Base-by-base conservation (phyloP, 2,113 vertebrate species). In the Anser brachyrhynchus region DNA sequence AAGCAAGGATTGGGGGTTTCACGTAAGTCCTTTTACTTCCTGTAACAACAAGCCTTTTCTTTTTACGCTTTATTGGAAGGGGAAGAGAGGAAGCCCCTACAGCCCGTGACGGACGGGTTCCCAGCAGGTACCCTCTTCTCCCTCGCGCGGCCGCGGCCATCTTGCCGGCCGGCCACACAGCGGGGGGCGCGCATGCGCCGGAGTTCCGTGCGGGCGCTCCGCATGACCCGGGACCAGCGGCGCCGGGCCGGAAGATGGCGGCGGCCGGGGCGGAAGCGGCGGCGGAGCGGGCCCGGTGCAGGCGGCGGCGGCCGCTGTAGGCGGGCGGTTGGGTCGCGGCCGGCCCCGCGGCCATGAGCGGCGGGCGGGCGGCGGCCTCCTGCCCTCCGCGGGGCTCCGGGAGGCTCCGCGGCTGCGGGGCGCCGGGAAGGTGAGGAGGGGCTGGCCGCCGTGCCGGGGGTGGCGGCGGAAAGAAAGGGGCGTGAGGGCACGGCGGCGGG, bases 141-240 rank as follows among this genome's bases (percentile, higher is more conserved):
- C 55, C 26, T 23, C 2, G 25, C 13, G 13, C 16, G 12, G 33
- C 43, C 46, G 20, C 20, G 46, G 10, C 46, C 46, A 21, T 22
- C 46, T 22, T 22, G 20, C 10, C 20, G 20, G 20, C 20, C 46
- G 11, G 43, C 43, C 43, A 17, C 43, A 18, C 43, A 44, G 43
- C 43, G 43, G 46, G 18, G 46, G 46, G 44, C 44, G 44, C 37
- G 71, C 46, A 19, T 55, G 55, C 28, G 33, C 46, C 0, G 5
- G 3, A 8, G 5, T 6, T 17, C 9, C 7, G 0, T 0, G 1
- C 10, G 25, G 69, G 31, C 16, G 20, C 58, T 3, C 11, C 2
- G 16, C 5, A 0, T 1, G 39, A 10, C 62, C 3, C 2, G 0
- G 2, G 12, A 2, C 3, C 5, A 13, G 10, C 9, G 22, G 67